Evolutionary conservation across 1,140 invertebrate genomes (phyloP).

Genomic region (Papilio polytes): DNA sequence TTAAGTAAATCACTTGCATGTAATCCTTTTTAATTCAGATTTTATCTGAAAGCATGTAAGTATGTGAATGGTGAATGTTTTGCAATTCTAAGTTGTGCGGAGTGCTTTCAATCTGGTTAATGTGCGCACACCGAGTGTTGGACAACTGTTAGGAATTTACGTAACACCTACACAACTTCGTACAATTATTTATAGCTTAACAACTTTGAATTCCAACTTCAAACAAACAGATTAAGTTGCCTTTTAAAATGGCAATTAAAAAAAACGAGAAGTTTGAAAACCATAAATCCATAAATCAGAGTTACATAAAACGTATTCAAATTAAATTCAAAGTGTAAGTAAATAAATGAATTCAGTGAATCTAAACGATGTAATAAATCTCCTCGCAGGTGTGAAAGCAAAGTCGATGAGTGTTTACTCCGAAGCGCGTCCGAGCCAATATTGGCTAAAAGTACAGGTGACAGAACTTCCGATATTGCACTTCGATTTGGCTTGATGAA

Average conservation of each 20-base stretch:
- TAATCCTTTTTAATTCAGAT: background rate
- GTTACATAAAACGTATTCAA: background rate
- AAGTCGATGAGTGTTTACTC: constrained; percentile 27
- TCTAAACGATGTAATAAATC: constrained; percentile 14
- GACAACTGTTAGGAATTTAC: constrained; percentile 20
- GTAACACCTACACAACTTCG: background rate
- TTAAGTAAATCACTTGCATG: background rate
- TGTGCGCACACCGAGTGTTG: background rate
- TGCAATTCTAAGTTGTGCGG: constrained; percentile 25
- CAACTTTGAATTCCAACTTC: background rate
- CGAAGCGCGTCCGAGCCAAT: constrained; percentile 3
- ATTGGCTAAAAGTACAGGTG: constrained; percentile 36
- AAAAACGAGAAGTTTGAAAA: background rate
- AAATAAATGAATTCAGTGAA: constrained; percentile 8
- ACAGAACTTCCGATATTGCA: constrained; percentile 35
- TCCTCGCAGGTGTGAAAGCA: constrained; percentile 8
- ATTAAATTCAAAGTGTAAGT: background rate
- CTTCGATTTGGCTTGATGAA: constrained; percentile 33
- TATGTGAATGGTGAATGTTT: constrained; percentile 20
- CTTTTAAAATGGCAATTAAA: no score
- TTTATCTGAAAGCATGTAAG: background rate
- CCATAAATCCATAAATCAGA: background rate
- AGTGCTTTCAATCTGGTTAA: constrained; percentile 31
- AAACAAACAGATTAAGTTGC: no score
- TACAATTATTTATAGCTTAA: background rate